Conservation (phyloP, 2,888 invertebrate species). For the Rotaria socialis region DNA sequence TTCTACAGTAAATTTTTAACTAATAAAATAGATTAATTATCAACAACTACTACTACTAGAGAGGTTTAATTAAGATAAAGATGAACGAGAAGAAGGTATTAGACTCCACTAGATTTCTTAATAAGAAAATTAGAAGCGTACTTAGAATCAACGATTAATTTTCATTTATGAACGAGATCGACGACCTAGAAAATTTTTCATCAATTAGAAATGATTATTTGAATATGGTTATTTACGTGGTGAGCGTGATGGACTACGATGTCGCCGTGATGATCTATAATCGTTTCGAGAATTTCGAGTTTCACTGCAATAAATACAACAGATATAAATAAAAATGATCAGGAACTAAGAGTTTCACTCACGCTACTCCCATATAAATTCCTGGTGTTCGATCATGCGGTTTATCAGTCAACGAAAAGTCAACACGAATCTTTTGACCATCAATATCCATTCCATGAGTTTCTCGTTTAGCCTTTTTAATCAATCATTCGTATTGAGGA, state of each 20-base stretch:
- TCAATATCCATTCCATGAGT: constrained; percentile 91
- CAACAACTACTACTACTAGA: background rate
- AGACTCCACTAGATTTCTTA: background rate
- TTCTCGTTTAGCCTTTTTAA: constrained; percentile 74
- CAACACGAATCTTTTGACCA: constrained; percentile 83
- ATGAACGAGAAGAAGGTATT: background rate
- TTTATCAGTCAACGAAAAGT: constrained; percentile 88
- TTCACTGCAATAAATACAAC: background rate
- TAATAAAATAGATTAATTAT: background rate
- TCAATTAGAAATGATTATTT: background rate
- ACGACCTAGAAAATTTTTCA: background rate
- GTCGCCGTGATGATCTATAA: background rate
- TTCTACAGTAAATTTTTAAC: background rate
- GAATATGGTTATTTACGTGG: background rate
- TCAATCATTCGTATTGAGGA: constrained; percentile 45
- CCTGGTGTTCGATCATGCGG: constrained; percentile 90
- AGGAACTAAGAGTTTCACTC: background rate
- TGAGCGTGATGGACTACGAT: constrained; percentile 24
- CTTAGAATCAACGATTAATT: background rate
- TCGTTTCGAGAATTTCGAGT: background rate
- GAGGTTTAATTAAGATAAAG: background rate
- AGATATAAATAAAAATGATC: background rate
- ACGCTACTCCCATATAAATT: constrained; percentile 86
- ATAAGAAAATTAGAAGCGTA: background rate
- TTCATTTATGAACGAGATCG: background rate